Base-by-base conservation (phyloP, 2,113 vertebrate genomes). In the Zosterops borbonicus region DNA sequence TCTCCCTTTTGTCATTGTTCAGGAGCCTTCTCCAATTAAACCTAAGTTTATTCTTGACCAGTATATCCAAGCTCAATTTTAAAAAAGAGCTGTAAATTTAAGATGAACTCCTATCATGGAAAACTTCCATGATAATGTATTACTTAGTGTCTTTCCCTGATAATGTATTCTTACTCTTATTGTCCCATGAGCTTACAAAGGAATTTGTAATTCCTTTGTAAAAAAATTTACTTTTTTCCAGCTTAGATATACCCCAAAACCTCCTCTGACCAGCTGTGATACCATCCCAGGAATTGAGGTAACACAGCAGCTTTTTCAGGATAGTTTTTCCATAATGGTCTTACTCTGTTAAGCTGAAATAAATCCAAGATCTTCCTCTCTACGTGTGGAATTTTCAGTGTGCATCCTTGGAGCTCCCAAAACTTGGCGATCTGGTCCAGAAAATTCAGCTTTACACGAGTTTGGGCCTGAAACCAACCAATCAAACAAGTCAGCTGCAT, bases 361-460 rank as follows among this genome's bases (percentile, higher is more conserved):
- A 99, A 98, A 96, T 99, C 99, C 96, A 99, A 96, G 94, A 99
- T 99, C 96, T 99, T 99, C 89, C 99, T 98, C 95, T 99, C 99
- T 92, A 99, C 99, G 0, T 99, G 99, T 59, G 99, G 99, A 96
- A 99, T 99, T 98, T 99, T 99, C 94, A 99, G 96, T 3, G 98
- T 97, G 92, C 99, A 99, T 97, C 99, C 99, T 95, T 99, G 99
- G 87, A 99, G 98, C 87, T 99, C 99, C 99, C 99, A 99, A 93
- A 99, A 99, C 90, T 99, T 99, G 17, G 99, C 99, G 95, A 99
- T 99, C 98, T 99, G 99, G 96, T 99, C 99, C 97, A 99, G 97
- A 95, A 99, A 99, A 96, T 99, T 99, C 96, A 99, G 97, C 93
- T 99, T 99, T 67, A 99, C 99, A 79, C 99, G 98, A 53, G 99